A percentile compares a stretch with the other conserved stretches of the same genome.
phyloP scores from a whole-genome alignment of 2,888 invertebrate species.

The Xylota segnis region DNA sequence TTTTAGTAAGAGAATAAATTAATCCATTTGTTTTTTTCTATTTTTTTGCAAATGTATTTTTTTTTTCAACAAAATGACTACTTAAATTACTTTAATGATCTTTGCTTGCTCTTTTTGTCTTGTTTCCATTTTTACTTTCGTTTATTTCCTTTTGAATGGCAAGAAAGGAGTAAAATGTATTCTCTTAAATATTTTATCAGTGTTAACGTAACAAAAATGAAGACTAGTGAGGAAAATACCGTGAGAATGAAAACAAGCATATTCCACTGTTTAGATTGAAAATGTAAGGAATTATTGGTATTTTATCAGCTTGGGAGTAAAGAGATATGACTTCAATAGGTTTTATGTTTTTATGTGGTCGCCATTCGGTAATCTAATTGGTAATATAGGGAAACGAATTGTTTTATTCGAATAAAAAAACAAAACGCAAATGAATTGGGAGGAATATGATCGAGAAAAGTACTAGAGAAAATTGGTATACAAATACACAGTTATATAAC shows the following conservation, averaged over 20 bases:
- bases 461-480: background rate
- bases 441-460: no score
- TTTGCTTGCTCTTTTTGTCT: background rate
- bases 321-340: no score
- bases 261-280: background rate
- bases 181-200: background rate
- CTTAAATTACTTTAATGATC: conserved; percentile 4
- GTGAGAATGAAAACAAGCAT: background rate
- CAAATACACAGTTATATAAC: background rate
- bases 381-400: no score
- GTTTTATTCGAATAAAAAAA: background rate
- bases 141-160: conserved; percentile 2
- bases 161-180: background rate
- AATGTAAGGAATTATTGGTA: background rate
- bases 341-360: background rate
- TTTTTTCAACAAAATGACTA: conserved; percentile 21
- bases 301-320: conserved; percentile 5
- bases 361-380: background rate
- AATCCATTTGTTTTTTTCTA: conserved; percentile 11
- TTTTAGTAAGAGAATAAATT: conserved; percentile 29
- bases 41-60: conserved; percentile 4
- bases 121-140: background rate
- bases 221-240: background rate
- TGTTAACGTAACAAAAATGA: background rate
- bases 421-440: background rate